Base-by-base conservation (phyloP, 2,888 invertebrate species). In the Saturnia japonica region DNA sequence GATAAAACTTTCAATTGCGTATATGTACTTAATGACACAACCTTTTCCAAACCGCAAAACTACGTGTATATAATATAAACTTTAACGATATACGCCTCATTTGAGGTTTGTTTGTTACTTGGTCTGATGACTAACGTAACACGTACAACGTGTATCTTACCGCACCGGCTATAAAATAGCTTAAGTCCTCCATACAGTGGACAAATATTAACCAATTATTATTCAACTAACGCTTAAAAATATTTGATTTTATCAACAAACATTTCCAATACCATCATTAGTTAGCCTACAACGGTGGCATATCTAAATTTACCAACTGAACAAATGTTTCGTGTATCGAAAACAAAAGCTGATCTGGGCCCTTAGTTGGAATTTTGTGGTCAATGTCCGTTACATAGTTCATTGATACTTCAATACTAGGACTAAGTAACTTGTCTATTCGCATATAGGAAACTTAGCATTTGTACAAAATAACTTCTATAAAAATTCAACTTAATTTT, bases 271-370 rank as follows among this genome's bases (percentile, higher is more conserved):
- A 64, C 64, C 1, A 73, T 75, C 74, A 74, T 72, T 72, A 73
- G 74, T 54, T 64, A 64, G n/a, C 19, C 9, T 40, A 64, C 64
- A 40, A 60, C 6, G 69, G 71, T 67, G 64, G 67, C 47, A 45
- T 68, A 70, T 67, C 60, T 45, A 76, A 72, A 74, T 74, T 43
- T 60, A 78, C 77, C 80, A 86, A 79, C 78, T 86, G 85, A 72
- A 75, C 77, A 81, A 82, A 81, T 81, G 71, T 80, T 80, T 77
- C 69, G 70, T 73, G 68, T 72, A 72, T 69, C 72, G 68, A 57
- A 70, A 74, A 75, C 74, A 74, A 76, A 78, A 73, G 75, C 64
- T 74, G 70, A 71, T 70, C 70, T 60, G 51, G 75, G 78, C 80
- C 80, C 82, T 82, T 79, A 74, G 74, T 40, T 40, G 40, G 64